These are phyloP conservation scores for Deilephila elpenor DNA, from an alignment of 2,888 invertebrate species.

Conservation along the genomic window DNA sequence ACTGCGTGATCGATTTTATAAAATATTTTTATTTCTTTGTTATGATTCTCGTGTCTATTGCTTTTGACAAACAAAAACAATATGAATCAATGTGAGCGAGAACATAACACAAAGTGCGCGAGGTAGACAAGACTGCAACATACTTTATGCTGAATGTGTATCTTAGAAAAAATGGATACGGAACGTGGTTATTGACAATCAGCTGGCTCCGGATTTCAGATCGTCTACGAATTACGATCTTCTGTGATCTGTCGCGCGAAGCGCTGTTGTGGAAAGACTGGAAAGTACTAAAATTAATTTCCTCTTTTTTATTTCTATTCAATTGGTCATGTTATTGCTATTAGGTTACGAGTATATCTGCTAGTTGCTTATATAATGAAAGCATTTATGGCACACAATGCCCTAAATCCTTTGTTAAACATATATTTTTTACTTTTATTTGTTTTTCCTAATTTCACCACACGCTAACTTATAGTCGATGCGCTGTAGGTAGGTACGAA, in stretches of 20 bases:
- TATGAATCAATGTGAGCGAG: conserved; percentile 6
- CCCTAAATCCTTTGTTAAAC: too few species aligned
- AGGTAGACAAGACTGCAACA: not conserved
- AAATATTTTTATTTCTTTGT: conserved; percentile 17
- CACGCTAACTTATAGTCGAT: too few species aligned
- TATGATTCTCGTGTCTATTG: conserved; percentile 35
- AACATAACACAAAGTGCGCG: not conserved
- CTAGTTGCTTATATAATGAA: too few species aligned
- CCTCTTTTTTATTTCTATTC: too few species aligned
- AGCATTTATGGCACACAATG: too few species aligned
- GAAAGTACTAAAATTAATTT: too few species aligned
- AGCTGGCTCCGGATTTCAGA: not conserved
- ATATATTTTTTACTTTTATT: not conserved
- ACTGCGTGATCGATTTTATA: not conserved
- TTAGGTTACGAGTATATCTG: not conserved
- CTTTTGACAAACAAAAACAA: conserved; percentile 11
- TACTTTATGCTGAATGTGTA: not conserved
- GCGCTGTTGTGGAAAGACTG: too few species aligned
- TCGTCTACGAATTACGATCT: too few species aligned
- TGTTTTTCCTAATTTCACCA: too few species aligned
- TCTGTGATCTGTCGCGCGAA: too few species aligned
- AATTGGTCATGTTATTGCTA: too few species aligned
- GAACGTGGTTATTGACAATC: conserved; percentile 1
- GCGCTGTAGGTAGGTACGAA: too few species aligned
- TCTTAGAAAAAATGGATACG: not conserved